phyloP scores from a whole-genome alignment of 2,888 invertebrate species.

The Ophion ventricosus region DNA sequence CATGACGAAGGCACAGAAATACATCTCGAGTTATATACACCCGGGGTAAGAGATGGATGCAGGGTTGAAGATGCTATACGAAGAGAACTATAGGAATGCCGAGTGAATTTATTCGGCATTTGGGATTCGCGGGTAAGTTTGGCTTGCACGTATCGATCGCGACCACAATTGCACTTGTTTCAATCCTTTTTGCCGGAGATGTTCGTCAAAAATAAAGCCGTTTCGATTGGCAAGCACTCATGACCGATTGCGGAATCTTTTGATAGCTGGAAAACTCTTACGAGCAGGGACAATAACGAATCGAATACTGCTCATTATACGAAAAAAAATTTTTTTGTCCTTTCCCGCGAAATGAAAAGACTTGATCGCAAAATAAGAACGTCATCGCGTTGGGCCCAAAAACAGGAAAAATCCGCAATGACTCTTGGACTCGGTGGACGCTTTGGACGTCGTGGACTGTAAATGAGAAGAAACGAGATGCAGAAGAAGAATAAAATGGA shows the following conservation, averaged over 20 bases:
- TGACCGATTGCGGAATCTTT: neutral
- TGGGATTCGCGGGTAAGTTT: slow-evolving; percentile 27
- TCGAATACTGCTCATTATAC: neutral
- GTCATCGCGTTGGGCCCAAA: too few relatives aligned
- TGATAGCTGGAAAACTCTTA: neutral
- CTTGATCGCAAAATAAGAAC: too few relatives aligned
- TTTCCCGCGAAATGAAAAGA: too few relatives aligned
- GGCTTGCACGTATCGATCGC: slow-evolving; percentile 29
- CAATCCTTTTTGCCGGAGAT: neutral
- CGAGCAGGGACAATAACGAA: neutral
- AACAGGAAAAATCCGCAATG: too few relatives aligned
- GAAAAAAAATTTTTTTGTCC: too few relatives aligned
- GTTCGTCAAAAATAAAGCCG: neutral
- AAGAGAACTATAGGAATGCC: slow-evolving; percentile 38
- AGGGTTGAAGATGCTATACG: slow-evolving; percentile 41
- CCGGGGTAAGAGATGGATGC: slow-evolving; percentile 14
- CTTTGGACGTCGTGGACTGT: too few relatives aligned
- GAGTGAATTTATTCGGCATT: slow-evolving; percentile 47
- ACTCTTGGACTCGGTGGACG: too few relatives aligned
- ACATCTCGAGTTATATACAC: slow-evolving; percentile 18
- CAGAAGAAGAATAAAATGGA: too few relatives aligned
- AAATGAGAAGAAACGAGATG: too few relatives aligned
- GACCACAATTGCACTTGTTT: slow-evolving; percentile 8
- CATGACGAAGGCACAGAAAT: neutral
- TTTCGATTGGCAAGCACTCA: neutral